phyloP scores from a whole-genome alignment of 2,888 invertebrate genomes.

The Petrolisthes manimaculis region DNA sequence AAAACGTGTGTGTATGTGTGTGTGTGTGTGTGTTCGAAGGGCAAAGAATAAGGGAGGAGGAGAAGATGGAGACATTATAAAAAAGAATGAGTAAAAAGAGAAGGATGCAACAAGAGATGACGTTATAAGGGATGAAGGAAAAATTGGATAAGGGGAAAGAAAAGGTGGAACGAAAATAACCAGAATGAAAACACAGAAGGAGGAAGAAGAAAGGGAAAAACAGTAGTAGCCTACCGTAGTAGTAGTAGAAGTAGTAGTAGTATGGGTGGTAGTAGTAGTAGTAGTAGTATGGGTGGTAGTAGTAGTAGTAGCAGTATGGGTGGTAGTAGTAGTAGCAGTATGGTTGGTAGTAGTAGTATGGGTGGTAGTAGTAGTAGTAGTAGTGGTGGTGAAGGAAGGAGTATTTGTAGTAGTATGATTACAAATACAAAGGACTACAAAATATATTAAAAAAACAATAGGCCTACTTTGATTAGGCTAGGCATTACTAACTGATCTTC shows the following conservation, averaged over 20 bases:
- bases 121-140: background rate
- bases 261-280: too few species aligned
- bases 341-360: too few species aligned
- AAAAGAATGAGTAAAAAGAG: background rate
- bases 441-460: background rate
- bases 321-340: too few species aligned
- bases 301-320: too few species aligned
- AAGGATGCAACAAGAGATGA: background rate
- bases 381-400: background rate
- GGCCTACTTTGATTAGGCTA: background rate
- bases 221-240: too few species aligned
- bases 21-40: too few species aligned
- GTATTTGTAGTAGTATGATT: too few species aligned
- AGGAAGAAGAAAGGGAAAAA: background rate
- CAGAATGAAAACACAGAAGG: background rate
- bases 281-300: too few species aligned
- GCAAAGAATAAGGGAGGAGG: too few species aligned
- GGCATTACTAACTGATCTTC: background rate
- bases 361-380: too few species aligned
- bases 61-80: background rate
- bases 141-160: background rate
- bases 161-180: background rate
- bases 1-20: too few species aligned
- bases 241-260: too few species aligned
- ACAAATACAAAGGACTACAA: background rate